Evolutionary conservation across 53 echinoderm and acorn worm species (phyloP).

Genomic region (Zoroaster sp.): DNA sequence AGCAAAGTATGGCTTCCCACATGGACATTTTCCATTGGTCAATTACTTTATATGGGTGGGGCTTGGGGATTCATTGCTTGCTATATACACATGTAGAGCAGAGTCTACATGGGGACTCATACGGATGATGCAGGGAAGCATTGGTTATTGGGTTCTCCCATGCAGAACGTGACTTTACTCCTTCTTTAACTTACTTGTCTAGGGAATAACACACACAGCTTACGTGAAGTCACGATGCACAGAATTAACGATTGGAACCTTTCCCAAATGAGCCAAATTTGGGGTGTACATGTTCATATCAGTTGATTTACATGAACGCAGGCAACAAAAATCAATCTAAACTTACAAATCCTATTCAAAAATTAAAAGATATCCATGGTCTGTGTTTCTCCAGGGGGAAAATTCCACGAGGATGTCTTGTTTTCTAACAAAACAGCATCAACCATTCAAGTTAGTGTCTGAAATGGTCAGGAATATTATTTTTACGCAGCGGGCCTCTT

Average conservation of each 20-base stretch:
- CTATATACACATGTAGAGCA: no score
- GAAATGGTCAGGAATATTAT: no score
- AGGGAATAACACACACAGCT: neutral
- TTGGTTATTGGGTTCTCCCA: conserved; percentile 1
- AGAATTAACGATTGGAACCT: neutral
- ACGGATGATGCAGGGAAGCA: neutral
- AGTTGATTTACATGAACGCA: neutral
- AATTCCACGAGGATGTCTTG: neutral
- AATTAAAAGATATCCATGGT: neutral
- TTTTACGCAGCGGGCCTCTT: no score
- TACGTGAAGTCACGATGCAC: neutral
- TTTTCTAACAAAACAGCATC: neutral
- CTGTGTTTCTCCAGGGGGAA: neutral
- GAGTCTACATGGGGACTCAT: neutral
- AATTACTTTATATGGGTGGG: no score
- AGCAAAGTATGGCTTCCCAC: no score
- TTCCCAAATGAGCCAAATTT: neutral
- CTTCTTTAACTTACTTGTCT: neutral
- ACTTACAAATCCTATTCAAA: neutral
- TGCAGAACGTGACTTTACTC: neutral
- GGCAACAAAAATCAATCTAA: neutral
- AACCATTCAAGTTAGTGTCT: neutral
- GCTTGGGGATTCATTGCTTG: no score
- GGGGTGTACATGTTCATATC: neutral
- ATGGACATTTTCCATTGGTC: no score